Conservation (phyloP, 2,797 vertebrate genomes). For the Harpagifer antarcticus region DNA sequence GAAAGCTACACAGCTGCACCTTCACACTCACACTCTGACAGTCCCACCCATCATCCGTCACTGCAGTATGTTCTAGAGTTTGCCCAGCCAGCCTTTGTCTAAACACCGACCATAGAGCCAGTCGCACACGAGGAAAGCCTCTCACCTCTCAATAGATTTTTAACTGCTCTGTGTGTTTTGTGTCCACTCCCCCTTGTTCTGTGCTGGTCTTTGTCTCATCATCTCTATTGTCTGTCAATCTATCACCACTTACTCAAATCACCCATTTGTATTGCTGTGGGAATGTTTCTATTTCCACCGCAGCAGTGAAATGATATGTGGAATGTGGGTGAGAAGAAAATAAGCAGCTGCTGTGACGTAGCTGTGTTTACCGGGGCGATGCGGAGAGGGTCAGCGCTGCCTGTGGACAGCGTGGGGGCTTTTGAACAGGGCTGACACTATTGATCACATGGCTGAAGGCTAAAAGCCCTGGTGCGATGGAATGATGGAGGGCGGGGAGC, state of each 20-base stretch:
- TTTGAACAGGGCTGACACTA: conserved; percentile 40
- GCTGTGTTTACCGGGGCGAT: conserved; percentile 50
- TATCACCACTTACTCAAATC: conserved; percentile 19
- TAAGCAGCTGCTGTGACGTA: conserved; percentile 47
- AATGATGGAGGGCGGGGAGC: conserved; percentile 44
- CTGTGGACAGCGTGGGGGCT: conserved; percentile 48
- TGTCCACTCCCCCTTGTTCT: conserved; percentile 46
- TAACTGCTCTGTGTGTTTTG: conserved; percentile 43
- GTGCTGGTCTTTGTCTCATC: conserved; percentile 51
- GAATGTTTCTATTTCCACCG: conserved; percentile 1
- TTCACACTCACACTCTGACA: conserved; percentile 16
- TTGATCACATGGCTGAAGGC: conserved; percentile 64
- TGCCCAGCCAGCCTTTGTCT: conserved; percentile 59
- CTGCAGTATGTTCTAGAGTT: conserved; percentile 73
- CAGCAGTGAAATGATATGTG: neutral
- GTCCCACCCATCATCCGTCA: conserved; percentile 11
- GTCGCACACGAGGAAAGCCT: conserved; percentile 61
- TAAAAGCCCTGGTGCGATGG: conserved; percentile 54
- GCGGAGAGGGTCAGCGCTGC: conserved; percentile 20
- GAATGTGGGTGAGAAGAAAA: conserved; percentile 37
- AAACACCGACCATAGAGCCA: conserved; percentile 66
- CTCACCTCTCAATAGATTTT: conserved; percentile 54
- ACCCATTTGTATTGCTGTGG: conserved; percentile 14
- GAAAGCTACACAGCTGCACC: conserved; percentile 18
- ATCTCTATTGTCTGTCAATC: conserved; percentile 41